phyloP scores from a whole-genome alignment of 2,888 invertebrate species.

The Brachylomia viminalis region DNA sequence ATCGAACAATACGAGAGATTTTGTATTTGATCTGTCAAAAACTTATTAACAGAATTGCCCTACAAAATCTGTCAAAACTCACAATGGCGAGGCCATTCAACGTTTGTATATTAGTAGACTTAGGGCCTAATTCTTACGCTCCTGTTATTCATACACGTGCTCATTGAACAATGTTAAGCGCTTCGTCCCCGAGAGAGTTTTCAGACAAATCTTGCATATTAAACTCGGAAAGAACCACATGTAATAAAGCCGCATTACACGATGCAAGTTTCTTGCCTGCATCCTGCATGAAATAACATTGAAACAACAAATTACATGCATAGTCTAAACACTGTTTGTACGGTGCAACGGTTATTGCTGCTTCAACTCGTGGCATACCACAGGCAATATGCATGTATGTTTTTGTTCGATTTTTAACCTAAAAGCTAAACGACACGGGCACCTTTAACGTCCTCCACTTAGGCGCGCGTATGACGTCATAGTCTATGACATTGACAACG shows the following conservation, averaged over 20 bases:
- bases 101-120: not conserved
- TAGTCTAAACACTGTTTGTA: not conserved
- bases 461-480: no score
- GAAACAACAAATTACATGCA: not conserved
- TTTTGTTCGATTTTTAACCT: no score
- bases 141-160: not conserved
- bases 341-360: not conserved
- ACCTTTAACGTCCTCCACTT: no score
- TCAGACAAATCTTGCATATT: not conserved
- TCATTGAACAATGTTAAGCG: not conserved
- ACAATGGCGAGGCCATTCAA: no score
- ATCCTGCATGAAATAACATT: not conserved
- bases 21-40: not conserved
- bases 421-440: no score
- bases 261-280: not conserved
- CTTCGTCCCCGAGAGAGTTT: not conserved
- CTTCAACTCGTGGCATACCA: not conserved
- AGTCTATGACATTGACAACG: no score
- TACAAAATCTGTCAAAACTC: not conserved
- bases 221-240: not conserved
- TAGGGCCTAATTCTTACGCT: no score
- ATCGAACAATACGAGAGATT: not conserved
- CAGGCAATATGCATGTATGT: no score
- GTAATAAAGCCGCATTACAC: not conserved
- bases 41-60: not conserved